Evolutionary conservation across 2,113 vertebrate species (phyloP).

Genomic region (Ovibos moschatus): DNA sequence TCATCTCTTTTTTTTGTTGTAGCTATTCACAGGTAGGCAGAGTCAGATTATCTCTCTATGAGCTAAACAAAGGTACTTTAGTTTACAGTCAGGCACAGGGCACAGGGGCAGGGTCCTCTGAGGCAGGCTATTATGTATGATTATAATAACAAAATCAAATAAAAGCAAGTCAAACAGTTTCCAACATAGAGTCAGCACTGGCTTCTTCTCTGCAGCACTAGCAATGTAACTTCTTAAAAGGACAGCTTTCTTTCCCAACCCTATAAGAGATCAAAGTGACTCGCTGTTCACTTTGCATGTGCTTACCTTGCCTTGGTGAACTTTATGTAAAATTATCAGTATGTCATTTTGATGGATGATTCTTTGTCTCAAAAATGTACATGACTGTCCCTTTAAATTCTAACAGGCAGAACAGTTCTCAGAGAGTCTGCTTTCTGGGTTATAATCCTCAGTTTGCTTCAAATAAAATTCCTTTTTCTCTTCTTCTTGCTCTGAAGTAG

Average conservation of each 20-base stretch:
- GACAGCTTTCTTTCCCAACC: background rate
- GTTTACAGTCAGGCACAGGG: background rate
- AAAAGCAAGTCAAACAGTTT: background rate
- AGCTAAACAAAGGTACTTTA: background rate
- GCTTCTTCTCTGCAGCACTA: background rate
- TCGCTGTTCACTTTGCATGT: background rate
- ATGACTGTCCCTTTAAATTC: background rate
- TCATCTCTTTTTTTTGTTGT: background rate
- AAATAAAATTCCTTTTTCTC: background rate
- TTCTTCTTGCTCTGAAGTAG: background rate
- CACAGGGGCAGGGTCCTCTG: background rate
- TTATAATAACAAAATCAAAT: background rate
- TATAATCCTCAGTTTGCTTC: background rate
- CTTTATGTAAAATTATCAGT: background rate
- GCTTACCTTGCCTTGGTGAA: background rate
- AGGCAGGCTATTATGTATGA: background rate
- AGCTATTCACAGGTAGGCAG: background rate
- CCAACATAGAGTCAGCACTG: background rate
- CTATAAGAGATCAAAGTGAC: background rate
- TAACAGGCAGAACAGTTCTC: background rate
- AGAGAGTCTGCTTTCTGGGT: background rate
- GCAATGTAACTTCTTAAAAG: background rate
- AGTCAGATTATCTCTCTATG: background rate
- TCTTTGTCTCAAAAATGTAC: background rate
- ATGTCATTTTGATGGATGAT: background rate